Evolutionary conservation across 2,113 vertebrate species (phyloP).

Genomic region (Peromyscus leucopus): DNA sequence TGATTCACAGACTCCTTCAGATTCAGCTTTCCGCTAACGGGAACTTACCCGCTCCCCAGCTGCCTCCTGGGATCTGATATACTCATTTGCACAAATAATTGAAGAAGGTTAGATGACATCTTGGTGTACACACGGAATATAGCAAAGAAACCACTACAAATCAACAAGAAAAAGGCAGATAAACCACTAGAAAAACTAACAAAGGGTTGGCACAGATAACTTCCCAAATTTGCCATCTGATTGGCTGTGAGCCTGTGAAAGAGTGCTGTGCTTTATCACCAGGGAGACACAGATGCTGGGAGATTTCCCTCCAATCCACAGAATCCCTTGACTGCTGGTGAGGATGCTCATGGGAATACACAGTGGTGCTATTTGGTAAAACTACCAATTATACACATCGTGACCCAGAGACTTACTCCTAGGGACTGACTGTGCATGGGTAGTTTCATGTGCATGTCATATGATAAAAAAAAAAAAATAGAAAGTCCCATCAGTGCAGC

Average conservation of each 20-base stretch:
- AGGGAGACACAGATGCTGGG: constrained; percentile 34
- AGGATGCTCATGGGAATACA: not conserved
- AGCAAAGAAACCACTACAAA: constrained; percentile 64
- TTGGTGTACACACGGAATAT: constrained; percentile 36
- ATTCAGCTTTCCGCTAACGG: not conserved
- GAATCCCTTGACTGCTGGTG: not conserved
- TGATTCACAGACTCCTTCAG: not conserved
- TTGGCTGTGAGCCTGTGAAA: constrained; percentile 8
- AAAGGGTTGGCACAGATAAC: constrained; percentile 66
- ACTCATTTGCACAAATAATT: constrained; percentile 77
- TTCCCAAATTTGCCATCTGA: constrained; percentile 45
- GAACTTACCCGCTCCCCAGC: not conserved
- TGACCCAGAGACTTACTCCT: constrained; percentile 1
- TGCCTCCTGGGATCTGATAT: constrained; percentile 43
- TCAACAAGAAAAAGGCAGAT: constrained; percentile 65
- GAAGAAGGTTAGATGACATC: constrained; percentile 61
- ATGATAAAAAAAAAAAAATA: not conserved
- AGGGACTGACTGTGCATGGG: not conserved
- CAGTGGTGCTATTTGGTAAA: constrained; percentile 4
- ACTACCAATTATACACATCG: not conserved
- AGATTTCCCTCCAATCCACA: not conserved
- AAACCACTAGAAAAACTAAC: constrained; percentile 61
- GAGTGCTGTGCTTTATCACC: not conserved
- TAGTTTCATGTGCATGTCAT: not conserved
- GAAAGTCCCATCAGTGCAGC: not conserved